phyloP scores from a whole-genome alignment of 2,888 invertebrate species.

The Helobdella robusta region DNA sequence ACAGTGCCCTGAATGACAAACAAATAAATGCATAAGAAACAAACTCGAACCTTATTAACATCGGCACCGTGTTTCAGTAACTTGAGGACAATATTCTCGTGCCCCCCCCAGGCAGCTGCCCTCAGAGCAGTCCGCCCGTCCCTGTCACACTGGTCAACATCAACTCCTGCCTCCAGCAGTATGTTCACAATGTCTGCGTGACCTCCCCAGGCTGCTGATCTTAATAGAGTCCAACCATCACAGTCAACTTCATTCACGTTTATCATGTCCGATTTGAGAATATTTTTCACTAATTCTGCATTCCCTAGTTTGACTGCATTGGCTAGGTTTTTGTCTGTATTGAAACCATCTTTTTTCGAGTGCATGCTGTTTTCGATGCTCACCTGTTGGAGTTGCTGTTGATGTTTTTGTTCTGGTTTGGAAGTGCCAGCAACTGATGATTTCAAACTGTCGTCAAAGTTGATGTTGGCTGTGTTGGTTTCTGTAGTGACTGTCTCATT shows the following conservation, averaged over 20 bases:
- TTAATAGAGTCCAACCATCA: conserved; percentile 50
- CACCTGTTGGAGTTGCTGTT: neutral
- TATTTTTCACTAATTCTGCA: conserved; percentile 49
- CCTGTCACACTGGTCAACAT: conserved; percentile 50
- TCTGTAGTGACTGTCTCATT: too few relatives aligned
- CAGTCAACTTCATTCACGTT: conserved; percentile 50
- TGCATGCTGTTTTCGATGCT: neutral
- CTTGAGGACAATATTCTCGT: conserved; percentile 54
- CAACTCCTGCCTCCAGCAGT: conserved; percentile 34
- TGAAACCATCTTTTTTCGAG: too few relatives aligned
- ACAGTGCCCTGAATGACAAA: too few relatives aligned
- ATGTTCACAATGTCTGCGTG: conserved; percentile 56
- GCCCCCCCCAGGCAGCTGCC: conserved; percentile 62
- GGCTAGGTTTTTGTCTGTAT: too few relatives aligned
- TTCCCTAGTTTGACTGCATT: conserved; percentile 54
- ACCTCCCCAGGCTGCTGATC: conserved; percentile 91
- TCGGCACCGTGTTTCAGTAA: conserved; percentile 55
- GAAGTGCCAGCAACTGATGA: neutral
- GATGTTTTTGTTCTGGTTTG: neutral
- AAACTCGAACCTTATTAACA: conserved; percentile 45
- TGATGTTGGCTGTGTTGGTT: too few relatives aligned
- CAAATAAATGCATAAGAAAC: too few relatives aligned
- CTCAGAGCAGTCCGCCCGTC: conserved; percentile 72
- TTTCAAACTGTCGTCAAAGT: neutral
- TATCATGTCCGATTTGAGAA: conserved; percentile 40